Conservation (phyloP, 2,797 vertebrate species). For the Hemitrygon akajei region DNA sequence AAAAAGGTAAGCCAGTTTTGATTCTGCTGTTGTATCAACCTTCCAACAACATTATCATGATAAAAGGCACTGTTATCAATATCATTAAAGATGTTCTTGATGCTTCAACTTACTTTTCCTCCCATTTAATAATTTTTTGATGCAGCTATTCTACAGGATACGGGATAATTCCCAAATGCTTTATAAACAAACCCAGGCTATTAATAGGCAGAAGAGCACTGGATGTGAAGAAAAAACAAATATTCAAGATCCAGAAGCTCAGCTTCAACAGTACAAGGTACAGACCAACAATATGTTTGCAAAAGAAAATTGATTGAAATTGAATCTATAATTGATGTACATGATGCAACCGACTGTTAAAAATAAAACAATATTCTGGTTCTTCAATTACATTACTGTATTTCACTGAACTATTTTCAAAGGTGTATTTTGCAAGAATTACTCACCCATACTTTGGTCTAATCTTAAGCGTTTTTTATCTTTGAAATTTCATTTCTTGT, state of each 20-base stretch:
- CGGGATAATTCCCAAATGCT: slow-evolving; percentile 79
- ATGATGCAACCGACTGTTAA: background rate
- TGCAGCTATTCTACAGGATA: slow-evolving; percentile 77
- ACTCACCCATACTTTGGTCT: background rate
- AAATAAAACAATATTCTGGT: background rate
- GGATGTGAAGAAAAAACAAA: slow-evolving; percentile 39
- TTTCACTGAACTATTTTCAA: background rate
- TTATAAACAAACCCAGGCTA: slow-evolving; percentile 64
- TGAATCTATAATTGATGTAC: background rate
- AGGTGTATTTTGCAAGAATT: too few relatives aligned
- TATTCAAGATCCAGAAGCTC: slow-evolving; percentile 43
- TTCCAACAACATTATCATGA: background rate
- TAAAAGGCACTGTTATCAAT: background rate
- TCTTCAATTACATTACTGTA: background rate
- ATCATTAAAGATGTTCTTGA: background rate
- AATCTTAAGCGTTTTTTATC: background rate
- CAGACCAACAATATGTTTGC: background rate
- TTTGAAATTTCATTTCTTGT: background rate
- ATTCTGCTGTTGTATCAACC: background rate
- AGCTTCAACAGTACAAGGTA: slow-evolving; percentile 61
- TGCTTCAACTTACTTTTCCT: background rate
- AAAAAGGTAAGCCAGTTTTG: slow-evolving; percentile 70
- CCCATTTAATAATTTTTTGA: slow-evolving; percentile 16
- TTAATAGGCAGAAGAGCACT: slow-evolving; percentile 44
- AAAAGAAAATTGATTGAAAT: background rate